Evolutionary conservation across 2,888 invertebrate genomes (phyloP).

Genomic region (Drosophila kambysellisi): DNA sequence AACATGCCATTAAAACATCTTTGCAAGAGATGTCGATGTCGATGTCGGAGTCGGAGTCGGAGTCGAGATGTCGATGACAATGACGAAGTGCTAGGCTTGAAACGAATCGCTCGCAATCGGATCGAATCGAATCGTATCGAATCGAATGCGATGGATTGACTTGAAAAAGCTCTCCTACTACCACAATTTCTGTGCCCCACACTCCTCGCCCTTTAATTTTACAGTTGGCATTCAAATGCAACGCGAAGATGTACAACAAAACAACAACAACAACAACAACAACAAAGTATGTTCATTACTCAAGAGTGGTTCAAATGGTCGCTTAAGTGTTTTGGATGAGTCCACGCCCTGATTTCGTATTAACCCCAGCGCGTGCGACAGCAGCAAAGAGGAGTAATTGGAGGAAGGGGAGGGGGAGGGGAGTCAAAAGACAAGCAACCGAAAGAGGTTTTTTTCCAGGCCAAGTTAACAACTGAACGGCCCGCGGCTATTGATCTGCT

Average conservation of each 20-base stretch:
- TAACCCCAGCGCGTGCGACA: constrained; percentile 66
- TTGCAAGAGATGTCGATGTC: constrained; percentile 76
- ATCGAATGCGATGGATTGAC: constrained; percentile 49
- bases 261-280: constrained; percentile 4
- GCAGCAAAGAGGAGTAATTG: neutral
- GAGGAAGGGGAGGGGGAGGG: neutral
- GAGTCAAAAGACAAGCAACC: constrained; percentile 38
- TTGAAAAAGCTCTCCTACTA: constrained; percentile 35
- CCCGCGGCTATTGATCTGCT: constrained; percentile 80
- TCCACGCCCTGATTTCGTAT: constrained; percentile 78
- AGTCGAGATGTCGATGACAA: constrained; percentile 68
- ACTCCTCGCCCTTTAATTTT: constrained; percentile 53
- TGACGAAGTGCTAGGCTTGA: constrained; percentile 73
- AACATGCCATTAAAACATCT: constrained; percentile 82
- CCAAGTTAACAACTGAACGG: constrained; percentile 34
- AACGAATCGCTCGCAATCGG: constrained; percentile 67
- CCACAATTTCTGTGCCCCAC: neutral
- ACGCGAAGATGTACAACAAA: constrained; percentile 64
- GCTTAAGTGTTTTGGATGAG: constrained; percentile 81
- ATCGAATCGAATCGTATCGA: constrained; percentile 64
- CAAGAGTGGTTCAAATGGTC: constrained; percentile 45
- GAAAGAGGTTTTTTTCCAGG: constrained; percentile 34
- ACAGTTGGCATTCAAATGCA: constrained; percentile 78
- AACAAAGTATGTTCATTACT: constrained; percentile 75
- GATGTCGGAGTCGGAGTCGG: constrained; percentile 8